phyloP scores from a whole-genome alignment of 2,113 vertebrate species.

The Misgurnus mizolepis region DNA sequence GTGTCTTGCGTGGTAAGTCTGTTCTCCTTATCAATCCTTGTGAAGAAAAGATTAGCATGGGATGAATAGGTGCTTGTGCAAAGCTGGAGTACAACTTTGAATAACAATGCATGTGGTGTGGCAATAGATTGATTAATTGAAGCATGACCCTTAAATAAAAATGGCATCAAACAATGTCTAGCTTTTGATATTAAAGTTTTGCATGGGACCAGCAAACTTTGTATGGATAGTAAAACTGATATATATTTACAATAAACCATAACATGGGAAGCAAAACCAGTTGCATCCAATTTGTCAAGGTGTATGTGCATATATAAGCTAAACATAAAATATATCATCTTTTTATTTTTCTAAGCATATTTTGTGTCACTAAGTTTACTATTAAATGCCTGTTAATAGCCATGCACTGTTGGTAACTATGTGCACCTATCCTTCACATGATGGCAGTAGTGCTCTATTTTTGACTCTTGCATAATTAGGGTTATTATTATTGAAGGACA shows the following conservation, averaged over 20 bases:
- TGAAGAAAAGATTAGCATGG: constrained; percentile 6
- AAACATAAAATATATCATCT: background rate
- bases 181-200: constrained; percentile 74
- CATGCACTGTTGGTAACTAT: background rate
- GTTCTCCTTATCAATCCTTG: background rate
- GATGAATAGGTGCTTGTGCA: constrained; percentile 46
- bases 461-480: background rate
- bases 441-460: constrained; percentile 55
- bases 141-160: constrained; percentile 65
- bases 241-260: constrained; percentile 80
- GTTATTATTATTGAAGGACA: background rate
- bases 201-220: constrained; percentile 76
- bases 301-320: background rate
- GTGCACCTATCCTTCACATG: constrained; percentile 44
- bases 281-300: background rate
- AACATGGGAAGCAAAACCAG: constrained; percentile 58
- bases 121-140: constrained; percentile 52
- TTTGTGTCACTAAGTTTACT: background rate
- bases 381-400: background rate
- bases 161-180: constrained; percentile 55
- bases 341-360: background rate
- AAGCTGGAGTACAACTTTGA: constrained; percentile 57
- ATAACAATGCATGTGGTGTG: constrained; percentile 68
- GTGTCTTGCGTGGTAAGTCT: background rate
- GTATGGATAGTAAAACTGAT: constrained; percentile 67